Percentiles rank a stretch among this genome's conserved stretches.
phyloP scores from a whole-genome alignment of 1,140 invertebrate genomes.

The Ylistrum balloti region DNA sequence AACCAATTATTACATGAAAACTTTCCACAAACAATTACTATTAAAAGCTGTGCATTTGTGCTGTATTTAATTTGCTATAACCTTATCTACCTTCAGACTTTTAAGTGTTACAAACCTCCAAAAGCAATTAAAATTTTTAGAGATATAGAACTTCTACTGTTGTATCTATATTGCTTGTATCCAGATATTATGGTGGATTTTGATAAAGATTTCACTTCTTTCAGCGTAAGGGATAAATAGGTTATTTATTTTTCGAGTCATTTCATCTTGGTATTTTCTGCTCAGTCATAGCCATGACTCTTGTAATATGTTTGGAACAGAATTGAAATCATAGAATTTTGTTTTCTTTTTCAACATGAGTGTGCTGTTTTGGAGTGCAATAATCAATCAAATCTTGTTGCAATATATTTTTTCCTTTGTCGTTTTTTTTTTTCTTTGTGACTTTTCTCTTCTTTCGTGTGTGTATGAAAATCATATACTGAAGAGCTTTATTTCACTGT shows the following conservation, averaged over 20 bases:
- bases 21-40: neutral
- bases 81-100: too few species aligned
- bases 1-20: neutral
- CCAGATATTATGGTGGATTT: too few species aligned
- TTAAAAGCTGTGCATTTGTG: neutral
- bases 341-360: neutral
- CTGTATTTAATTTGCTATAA: too few species aligned
- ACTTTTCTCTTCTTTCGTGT: neutral
- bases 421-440: neutral
- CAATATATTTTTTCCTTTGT: slow-evolving; percentile 7
- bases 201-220: neutral
- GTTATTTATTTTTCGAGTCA: neutral
- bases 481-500: neutral
- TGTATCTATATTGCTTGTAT: too few species aligned
- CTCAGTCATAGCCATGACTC: neutral
- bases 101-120: too few species aligned
- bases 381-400: slow-evolving; percentile 20
- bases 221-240: neutral
- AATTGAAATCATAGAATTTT: neutral
- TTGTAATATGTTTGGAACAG: neutral
- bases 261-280: neutral
- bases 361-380: slow-evolving; percentile 32
- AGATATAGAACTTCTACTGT: too few species aligned
- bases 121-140: too few species aligned
- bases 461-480: neutral